These are phyloP conservation scores for Natrix natrix DNA, from an alignment of 2,797 vertebrate genomes.

Conservation along the genomic window DNA sequence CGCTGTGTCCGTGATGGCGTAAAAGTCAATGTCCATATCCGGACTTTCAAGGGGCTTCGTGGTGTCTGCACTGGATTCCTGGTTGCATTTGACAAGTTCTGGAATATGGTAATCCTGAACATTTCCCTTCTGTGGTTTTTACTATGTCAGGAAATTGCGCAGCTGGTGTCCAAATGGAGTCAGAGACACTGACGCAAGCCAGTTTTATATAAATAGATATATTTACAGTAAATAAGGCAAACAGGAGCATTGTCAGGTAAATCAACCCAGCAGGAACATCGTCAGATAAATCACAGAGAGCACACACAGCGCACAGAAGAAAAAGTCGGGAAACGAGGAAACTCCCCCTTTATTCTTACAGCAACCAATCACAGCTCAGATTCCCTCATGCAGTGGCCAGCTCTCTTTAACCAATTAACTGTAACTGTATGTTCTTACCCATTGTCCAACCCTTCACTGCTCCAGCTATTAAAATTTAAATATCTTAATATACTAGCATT, in stretches of 20 bases:
- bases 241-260: neutral
- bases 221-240: neutral
- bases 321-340: too few relatives aligned
- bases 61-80: conserved; percentile 95
- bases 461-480: neutral
- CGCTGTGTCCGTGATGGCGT: conserved; percentile 88
- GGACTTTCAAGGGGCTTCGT: conserved; percentile 94
- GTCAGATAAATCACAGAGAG: neutral
- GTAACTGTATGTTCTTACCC: neutral
- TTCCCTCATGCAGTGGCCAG: too few relatives aligned
- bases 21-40: conserved; percentile 90
- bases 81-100: conserved; percentile 97
- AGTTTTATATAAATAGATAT: neutral
- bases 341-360: too few relatives aligned
- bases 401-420: neutral
- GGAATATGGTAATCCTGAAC: conserved; percentile 89
- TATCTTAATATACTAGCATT: neutral
- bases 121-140: conserved; percentile 5
- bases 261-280: neutral
- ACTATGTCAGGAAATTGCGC: neutral
- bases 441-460: neutral
- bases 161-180: neutral
- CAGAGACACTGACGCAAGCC: too few relatives aligned
- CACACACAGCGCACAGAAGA: too few relatives aligned
- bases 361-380: too few relatives aligned